A percentile compares a stretch with the other conserved stretches of the same genome.
Conservation (phyloP, 2,888 invertebrate species). For the Eilema sororculum region DNA sequence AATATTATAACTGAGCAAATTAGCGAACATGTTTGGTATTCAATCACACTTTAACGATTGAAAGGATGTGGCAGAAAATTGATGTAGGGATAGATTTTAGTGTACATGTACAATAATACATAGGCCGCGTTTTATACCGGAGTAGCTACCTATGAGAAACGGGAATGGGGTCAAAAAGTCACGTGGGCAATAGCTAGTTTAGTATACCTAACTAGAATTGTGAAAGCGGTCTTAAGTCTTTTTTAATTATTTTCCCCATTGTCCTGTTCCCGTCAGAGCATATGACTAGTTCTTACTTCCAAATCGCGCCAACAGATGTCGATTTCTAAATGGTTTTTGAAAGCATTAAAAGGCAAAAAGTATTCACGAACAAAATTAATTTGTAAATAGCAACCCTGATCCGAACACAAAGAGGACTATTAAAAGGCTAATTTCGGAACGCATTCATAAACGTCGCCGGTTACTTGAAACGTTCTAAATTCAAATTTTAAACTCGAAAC, state of each 20-base stretch:
- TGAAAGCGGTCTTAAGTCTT: background rate
- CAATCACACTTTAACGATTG: no score
- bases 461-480: slow-evolving; percentile 55
- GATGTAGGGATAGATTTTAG: no score
- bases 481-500: slow-evolving; percentile 54
- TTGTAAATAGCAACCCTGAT: slow-evolving; percentile 40
- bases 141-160: no score
- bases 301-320: background rate
- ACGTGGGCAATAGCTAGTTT: no score
- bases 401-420: slow-evolving; percentile 54
- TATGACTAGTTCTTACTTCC: background rate
- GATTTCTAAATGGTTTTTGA: slow-evolving; percentile 26
- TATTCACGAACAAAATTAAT: slow-evolving; percentile 44
- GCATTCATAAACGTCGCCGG: slow-evolving; percentile 58
- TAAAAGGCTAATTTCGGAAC: slow-evolving; percentile 64
- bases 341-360: background rate
- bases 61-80: no score
- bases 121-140: no score
- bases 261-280: background rate
- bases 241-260: background rate
- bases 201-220: background rate
- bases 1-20: no score
- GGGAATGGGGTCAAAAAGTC: no score
- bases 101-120: no score
- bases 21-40: no score